Base-by-base conservation (phyloP, 2,888 invertebrate genomes). In the Drosophila prostipennis region DNA sequence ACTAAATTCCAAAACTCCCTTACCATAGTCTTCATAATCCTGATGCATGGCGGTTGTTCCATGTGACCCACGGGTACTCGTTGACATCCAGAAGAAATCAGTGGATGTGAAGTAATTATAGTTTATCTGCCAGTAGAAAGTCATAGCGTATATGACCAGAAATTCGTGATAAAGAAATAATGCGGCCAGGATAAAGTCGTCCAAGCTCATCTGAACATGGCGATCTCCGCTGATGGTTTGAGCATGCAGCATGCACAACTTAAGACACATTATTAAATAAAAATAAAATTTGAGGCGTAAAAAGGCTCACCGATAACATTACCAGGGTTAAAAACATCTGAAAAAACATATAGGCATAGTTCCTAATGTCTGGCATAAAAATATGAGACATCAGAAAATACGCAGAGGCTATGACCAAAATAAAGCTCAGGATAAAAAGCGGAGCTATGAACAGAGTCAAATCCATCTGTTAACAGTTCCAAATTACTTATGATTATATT, bases 91-190 rank as follows among this genome's bases (percentile, higher is more conserved):
- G 11, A 67, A 43, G n/a, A 16, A 40, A 6, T 68, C 55, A 0
- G n/a, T 7, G 6, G 74, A 61, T 11, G 79, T 72, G n/a, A 71
- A 71, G 3, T 42, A 48, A 2, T 10, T 7, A 13, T 36, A 45
- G 0, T 39, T 49, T 2, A 63, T 6, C 53, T 82, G 75, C 80
- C 80, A 79, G 42, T 64, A 83, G 26, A 78, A 67, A 0, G 78
- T 64, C 29, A 82, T 32, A 29, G 76, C 63, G 42, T 71, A 79
- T 6, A 87, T 69, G 6, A 78, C 63, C 0, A 79, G 54, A 49
- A 84, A 84, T 40, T 89, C 86, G 29, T 84, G 76, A 29, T 79
- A 89, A 1, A 89, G 54, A 2, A 87, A 74, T 37, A 89, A 61
- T 3, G 84, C 77, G 13, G 79, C 86, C 46, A 87, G 59, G 6